These are phyloP conservation scores for Eueremaeus valkanovi DNA, from an alignment of 2,888 invertebrate species.

Conservation along the genomic window DNA sequence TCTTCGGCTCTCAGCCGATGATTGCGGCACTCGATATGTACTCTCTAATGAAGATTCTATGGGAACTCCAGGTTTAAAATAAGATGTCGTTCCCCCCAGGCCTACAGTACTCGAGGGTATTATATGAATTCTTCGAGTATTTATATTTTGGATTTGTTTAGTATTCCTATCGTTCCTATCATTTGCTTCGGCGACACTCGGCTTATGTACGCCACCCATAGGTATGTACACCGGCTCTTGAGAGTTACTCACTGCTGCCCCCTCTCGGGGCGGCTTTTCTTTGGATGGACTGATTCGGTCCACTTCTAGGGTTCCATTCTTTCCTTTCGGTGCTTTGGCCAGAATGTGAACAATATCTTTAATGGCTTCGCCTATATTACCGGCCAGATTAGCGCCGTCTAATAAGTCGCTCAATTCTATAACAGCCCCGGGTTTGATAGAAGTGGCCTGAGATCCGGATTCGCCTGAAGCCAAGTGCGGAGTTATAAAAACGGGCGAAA, in stretches of 20 bases:
- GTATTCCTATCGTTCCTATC: not conserved
- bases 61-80: not conserved
- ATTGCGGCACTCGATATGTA: not conserved
- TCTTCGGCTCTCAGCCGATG: not conserved
- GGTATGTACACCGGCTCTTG: conserved; percentile 43
- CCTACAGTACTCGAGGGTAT: not conserved
- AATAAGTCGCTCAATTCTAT: conserved; percentile 48
- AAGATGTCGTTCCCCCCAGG: not conserved
- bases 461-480: conserved; percentile 13
- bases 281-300: conserved; percentile 35
- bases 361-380: conserved; percentile 47
- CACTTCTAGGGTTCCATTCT: conserved; percentile 32
- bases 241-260: conserved; percentile 31
- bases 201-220: conserved; percentile 26
- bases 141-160: not conserved
- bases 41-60: conserved; percentile 8
- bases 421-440: conserved; percentile 47
- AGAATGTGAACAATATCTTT: conserved; percentile 48
- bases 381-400: conserved; percentile 46
- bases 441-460: conserved; percentile 39
- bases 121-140: not conserved
- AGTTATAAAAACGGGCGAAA: conserved; percentile 1
- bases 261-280: conserved; percentile 38
- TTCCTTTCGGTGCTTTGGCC: conserved; percentile 41
- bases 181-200: not conserved